Evolutionary conservation across 2,113 vertebrate species (phyloP).

Genomic region (Forbesichthys agassizii): DNA sequence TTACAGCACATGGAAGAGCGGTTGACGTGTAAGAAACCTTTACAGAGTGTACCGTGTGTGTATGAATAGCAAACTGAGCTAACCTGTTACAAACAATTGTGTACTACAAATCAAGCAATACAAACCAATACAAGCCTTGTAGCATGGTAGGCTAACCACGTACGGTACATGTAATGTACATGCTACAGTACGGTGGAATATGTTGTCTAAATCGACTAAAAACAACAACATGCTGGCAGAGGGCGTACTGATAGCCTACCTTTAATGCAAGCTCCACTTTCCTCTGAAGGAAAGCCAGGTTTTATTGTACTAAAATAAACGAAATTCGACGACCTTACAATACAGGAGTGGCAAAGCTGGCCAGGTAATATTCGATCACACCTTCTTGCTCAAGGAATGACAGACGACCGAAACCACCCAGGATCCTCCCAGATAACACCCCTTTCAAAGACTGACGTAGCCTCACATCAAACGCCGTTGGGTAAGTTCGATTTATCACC

Average conservation of each 20-base stretch:
- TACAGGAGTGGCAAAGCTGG: constrained; percentile 16
- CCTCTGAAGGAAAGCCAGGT: constrained; percentile 58
- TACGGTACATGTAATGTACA: neutral
- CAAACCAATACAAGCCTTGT: neutral
- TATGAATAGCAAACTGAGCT: neutral
- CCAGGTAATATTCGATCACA: constrained; percentile 68
- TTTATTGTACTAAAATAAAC: constrained; percentile 16
- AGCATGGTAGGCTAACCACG: constrained; percentile 12
- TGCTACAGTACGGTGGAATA: neutral
- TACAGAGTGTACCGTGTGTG: neutral
- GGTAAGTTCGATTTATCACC: neutral
- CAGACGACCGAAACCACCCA: constrained; percentile 46
- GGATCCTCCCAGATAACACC: constrained; percentile 18
- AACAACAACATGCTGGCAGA: constrained; percentile 7
- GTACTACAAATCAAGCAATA: too few relatives aligned
- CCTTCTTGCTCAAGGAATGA: constrained; percentile 58
- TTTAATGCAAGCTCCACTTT: constrained; percentile 58
- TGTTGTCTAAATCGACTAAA: too few relatives aligned
- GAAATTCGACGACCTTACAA: constrained; percentile 25
- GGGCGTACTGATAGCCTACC: constrained; percentile 44
- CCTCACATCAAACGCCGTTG: constrained; percentile 23
- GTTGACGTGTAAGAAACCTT: neutral
- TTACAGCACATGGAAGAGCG: neutral
- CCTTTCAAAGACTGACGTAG: constrained; percentile 54
- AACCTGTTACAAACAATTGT: constrained; percentile 38